Percentiles rank a stretch among this genome's conserved stretches.
Evolutionary conservation across 1,140 invertebrate genomes (phyloP).

Genomic region (Drosophila lacteicornis): DNA sequence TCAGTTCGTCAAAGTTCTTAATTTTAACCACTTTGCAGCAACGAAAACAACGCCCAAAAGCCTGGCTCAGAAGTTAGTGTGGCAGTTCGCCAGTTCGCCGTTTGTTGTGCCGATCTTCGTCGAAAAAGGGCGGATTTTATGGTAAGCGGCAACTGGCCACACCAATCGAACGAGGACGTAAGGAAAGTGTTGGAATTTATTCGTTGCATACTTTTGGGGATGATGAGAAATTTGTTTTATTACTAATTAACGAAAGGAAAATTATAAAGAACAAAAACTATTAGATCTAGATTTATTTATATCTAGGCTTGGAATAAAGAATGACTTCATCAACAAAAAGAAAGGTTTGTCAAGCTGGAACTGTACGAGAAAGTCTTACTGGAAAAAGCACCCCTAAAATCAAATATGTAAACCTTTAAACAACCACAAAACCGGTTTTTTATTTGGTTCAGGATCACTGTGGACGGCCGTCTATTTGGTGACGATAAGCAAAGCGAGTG

Average conservation of each 20-base stretch:
- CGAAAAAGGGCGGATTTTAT: too few species aligned
- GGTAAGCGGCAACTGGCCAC: too few species aligned
- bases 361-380: not conserved
- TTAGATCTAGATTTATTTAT: not conserved
- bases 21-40: slow-evolving; percentile 21
- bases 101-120: too few species aligned
- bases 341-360: not conserved
- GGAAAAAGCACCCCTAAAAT: not conserved
- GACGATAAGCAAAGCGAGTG: too few species aligned
- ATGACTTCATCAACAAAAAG: not conserved
- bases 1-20: slow-evolving; percentile 4
- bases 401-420: not conserved
- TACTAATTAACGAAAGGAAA: too few species aligned
- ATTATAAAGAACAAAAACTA: not conserved
- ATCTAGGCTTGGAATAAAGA: not conserved
- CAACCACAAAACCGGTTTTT: not conserved
- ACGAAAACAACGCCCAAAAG: slow-evolving; percentile 78
- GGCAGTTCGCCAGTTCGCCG: too few species aligned
- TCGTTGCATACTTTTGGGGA: not conserved
- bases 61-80: slow-evolving; percentile 56
- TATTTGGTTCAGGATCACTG: too few species aligned
- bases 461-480: too few species aligned
- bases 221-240: not conserved
- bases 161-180: too few species aligned
- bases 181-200: not conserved